Conservation (phyloP, 2,797 vertebrate species). For the Typhlichthys subterraneus region DNA sequence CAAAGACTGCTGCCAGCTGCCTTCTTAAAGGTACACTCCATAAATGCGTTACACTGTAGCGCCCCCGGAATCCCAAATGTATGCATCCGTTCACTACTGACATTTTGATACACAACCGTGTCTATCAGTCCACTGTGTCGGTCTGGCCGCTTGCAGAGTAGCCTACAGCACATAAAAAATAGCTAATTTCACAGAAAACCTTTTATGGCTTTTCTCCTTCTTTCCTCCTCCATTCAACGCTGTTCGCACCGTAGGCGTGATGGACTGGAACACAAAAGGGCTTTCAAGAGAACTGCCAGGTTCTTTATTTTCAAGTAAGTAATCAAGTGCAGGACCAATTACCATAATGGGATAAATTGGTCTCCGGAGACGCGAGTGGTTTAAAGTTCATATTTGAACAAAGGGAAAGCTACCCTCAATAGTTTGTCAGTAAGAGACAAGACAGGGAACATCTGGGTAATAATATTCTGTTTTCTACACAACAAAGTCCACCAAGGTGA, state of each 20-base stretch:
- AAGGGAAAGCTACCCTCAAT: not conserved
- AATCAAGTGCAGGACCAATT: not conserved
- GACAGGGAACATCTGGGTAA: not conserved
- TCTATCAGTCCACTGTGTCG: too few relatives aligned
- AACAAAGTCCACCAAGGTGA: not conserved
- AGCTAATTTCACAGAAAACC: too few relatives aligned
- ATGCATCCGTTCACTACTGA: too few relatives aligned
- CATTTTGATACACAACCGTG: too few relatives aligned
- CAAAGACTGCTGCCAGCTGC: constrained; percentile 3
- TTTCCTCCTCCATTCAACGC: too few relatives aligned
- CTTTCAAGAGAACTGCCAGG: not conserved
- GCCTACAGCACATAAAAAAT: too few relatives aligned
- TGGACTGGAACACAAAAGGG: too few relatives aligned
- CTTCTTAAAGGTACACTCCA: not conserved
- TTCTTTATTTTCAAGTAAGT: not conserved
- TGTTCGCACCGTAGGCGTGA: too few relatives aligned
- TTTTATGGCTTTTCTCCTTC: too few relatives aligned
- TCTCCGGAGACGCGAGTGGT: not conserved
- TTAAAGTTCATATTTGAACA: constrained; percentile 4
- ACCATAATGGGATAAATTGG: constrained; percentile 5
- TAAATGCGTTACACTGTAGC: too few relatives aligned
- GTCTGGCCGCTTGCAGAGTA: too few relatives aligned
- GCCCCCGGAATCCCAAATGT: too few relatives aligned
- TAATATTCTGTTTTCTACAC: not conserved
- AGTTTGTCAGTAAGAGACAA: not conserved